Evolutionary conservation across 2,888 invertebrate species (phyloP).

Genomic region (Agonopterix heracliana): DNA sequence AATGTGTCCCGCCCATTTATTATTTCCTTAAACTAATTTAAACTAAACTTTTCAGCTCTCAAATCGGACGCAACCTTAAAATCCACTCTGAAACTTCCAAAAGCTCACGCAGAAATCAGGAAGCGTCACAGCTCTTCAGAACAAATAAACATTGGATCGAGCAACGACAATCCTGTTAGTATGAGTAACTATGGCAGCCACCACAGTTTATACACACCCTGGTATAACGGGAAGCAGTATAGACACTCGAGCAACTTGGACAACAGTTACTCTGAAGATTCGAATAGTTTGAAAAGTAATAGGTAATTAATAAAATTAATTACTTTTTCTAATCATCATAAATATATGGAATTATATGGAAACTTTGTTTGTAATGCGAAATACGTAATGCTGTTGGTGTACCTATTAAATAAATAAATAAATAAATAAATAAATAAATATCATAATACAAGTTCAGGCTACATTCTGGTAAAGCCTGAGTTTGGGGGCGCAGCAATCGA

Average conservation of each 20-base stretch:
- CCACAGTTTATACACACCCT: conserved; percentile 54
- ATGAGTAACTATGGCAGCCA: conserved; percentile 58
- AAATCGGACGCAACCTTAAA: conserved; percentile 53
- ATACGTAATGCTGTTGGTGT: too few species aligned
- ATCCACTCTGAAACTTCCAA: conserved; percentile 54
- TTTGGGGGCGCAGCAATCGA: too few species aligned
- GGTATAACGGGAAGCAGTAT: conserved; percentile 52
- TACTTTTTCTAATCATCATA: too few species aligned
- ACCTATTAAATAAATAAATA: too few species aligned
- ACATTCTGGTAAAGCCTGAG: too few species aligned
- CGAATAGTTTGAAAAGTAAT: conserved; percentile 80
- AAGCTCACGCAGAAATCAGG: conserved; percentile 75
- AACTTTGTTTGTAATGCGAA: too few species aligned
- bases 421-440: too few species aligned
- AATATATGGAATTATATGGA: too few species aligned
- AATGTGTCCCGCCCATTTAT: too few species aligned
- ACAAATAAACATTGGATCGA: conserved; percentile 48
- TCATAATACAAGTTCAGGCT: too few species aligned
- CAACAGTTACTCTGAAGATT: conserved; percentile 80
- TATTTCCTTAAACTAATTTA: too few species aligned
- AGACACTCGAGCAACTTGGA: conserved; percentile 65
- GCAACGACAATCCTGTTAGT: conserved; percentile 41
- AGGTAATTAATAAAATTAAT: conserved; percentile 71
- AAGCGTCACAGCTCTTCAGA: conserved; percentile 68
- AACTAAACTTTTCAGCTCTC: conserved; percentile 34